Evolutionary conservation across 2,113 vertebrate genomes (phyloP), one percentile per base, ranked within the genome.

Genomic region (Carlito syrichta): DNA sequence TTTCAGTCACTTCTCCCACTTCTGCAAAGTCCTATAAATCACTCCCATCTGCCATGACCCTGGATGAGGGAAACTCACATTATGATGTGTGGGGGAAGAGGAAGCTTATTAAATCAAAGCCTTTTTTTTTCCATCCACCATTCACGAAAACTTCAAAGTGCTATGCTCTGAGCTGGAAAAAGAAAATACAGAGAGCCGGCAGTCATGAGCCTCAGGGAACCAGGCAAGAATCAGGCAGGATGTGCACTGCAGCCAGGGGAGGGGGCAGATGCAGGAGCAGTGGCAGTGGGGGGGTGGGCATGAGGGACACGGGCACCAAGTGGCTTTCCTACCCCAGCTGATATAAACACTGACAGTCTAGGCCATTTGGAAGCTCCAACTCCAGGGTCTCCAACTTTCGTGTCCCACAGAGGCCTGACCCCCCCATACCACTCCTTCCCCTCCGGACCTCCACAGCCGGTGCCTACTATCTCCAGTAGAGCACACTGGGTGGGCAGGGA

Each of bases 101-200:
- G 54, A 35, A 66, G 86, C 63, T 96, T 94, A 94, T 96, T 85
- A 89, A 91, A 96, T 92, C 96, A 87, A 89, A 96, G 89, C 68
- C 50, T 38, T 48, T 43, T 32, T 77, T 68, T 35, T 35, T 77
- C 91, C 52, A 58, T 74, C 66, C 73, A 38, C 93, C 92, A 92
- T 95, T 92, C 96, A 94, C 0, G 66, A 96, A 97, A 97, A 95
- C 94, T 86, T 97, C 93, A 52, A 96, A 95, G 86, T 23, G 38
- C 89, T 11, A 13, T 12, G 91, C 94, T 95, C 91, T 58, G 86
- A 87, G 95, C 86, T 81, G 83, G 93, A 87, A 95, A 95, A 95
- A 86, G 60, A 54, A 89, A 92, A 52, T 22, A 69, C 74, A 52
- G 81, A 60, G 1, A 54, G 40, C 63, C 22, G 32, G 52, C 83